Evolutionary conservation across 64 coral and sea anemone species (phyloP).

Genomic region (Stylophora pistillata): DNA sequence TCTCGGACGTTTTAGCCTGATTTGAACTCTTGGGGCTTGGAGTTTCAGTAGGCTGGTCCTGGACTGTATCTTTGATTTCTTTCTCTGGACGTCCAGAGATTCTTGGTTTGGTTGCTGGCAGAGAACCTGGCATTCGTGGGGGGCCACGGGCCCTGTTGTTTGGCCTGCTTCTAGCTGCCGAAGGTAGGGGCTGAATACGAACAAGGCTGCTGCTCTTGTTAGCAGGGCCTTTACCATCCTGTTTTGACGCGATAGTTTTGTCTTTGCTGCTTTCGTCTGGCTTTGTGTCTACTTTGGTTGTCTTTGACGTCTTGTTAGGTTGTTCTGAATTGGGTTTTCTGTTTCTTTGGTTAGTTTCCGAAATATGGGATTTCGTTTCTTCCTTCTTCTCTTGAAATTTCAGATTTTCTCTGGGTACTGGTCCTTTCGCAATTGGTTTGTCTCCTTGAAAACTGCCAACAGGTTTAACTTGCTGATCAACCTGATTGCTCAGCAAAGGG

Average conservation of each 20-base stretch:
- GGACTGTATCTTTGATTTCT: slow-evolving; percentile 33
- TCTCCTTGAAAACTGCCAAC: neutral
- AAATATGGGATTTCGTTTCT: slow-evolving; percentile 55
- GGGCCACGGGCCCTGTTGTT: slow-evolving; percentile 55
- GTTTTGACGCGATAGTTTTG: slow-evolving; percentile 15
- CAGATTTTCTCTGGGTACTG: slow-evolving; percentile 21
- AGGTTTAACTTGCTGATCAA: slow-evolving; percentile 53
- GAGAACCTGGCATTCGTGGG: slow-evolving; percentile 38
- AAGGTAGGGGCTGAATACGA: slow-evolving; percentile 42
- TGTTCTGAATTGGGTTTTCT: slow-evolving; percentile 37
- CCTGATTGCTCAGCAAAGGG: neutral
- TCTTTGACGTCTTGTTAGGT: slow-evolving; percentile 62
- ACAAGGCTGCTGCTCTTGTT: slow-evolving; percentile 35
- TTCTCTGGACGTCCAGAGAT: slow-evolving; percentile 56
- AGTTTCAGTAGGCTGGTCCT: slow-evolving; percentile 4
- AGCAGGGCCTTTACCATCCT: slow-evolving; percentile 50
- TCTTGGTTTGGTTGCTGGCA: slow-evolving; percentile 49
- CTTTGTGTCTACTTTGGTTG: slow-evolving; percentile 63
- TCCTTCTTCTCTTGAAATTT: slow-evolving; percentile 69
- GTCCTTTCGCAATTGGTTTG: slow-evolving; percentile 28
- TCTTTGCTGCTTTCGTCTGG: slow-evolving; percentile 56
- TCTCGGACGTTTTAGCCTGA: slow-evolving; percentile 43
- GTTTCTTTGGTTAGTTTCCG: slow-evolving; percentile 60
- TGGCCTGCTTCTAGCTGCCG: neutral
- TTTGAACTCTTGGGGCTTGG: slow-evolving; percentile 52